A percentile compares a stretch with the other conserved stretches of the same genome.
These are phyloP conservation scores for Homarus gammarus DNA, from an alignment of 2,888 invertebrate genomes.

Conservation along the genomic window DNA sequence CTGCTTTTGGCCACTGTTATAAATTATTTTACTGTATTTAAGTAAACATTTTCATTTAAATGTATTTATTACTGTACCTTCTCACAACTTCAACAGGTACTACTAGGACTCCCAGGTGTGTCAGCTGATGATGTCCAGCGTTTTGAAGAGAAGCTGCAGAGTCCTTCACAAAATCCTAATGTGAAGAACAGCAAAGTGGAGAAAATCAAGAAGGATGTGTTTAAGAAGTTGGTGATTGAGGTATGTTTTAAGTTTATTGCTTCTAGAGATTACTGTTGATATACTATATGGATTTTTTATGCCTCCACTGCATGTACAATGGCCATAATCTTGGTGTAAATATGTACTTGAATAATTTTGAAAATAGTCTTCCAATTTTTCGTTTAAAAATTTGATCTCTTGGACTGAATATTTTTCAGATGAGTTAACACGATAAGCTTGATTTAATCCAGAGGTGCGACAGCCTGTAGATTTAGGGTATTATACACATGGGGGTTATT, in stretches of 20 bases:
- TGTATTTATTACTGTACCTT: not conserved
- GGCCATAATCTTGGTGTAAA: not conserved
- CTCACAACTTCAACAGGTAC: conserved; percentile 30
- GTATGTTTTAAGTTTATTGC: conserved; percentile 31
- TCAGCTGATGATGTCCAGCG: conserved; percentile 34
- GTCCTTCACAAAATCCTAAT: conserved; percentile 32
- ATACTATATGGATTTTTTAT: not conserved
- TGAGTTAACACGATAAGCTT: too few species aligned
- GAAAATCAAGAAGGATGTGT: conserved; percentile 62
- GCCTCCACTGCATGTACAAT: not conserved
- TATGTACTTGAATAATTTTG: too few species aligned
- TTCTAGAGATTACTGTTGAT: too few species aligned
- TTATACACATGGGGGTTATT: too few species aligned
- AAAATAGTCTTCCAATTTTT: too few species aligned
- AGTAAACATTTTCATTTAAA: not conserved
- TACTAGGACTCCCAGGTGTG: conserved; percentile 62
- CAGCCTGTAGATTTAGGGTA: too few species aligned
- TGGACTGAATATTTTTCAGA: too few species aligned
- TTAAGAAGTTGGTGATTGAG: conserved; percentile 64
- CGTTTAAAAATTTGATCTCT: too few species aligned
- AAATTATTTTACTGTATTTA: conserved; percentile 4
- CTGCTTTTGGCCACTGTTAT: too few species aligned
- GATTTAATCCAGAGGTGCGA: too few species aligned
- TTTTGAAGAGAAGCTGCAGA: conserved; percentile 55
- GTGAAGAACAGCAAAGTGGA: conserved; percentile 51